These are phyloP conservation scores for Odocoileus virginianus DNA, from an alignment of 2,113 vertebrate genomes.

Conservation along the genomic window DNA sequence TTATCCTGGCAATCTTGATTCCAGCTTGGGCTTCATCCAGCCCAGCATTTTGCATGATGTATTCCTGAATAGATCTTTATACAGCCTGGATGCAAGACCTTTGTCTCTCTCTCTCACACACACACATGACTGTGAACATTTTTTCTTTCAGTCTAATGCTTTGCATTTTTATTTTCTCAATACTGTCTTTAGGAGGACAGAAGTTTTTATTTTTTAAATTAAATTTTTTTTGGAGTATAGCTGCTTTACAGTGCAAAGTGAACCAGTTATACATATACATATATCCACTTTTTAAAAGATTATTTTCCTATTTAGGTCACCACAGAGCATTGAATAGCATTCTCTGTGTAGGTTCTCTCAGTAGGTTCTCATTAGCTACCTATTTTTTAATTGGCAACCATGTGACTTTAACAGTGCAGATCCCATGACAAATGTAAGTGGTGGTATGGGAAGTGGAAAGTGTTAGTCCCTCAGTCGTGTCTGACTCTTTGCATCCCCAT, in stretches of 20 bases:
- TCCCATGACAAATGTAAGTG: too few species aligned
- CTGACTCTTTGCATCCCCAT: too few species aligned
- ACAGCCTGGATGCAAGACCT: background rate
- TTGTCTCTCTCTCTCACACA: background rate
- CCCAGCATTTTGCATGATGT: background rate
- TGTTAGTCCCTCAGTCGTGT: too few species aligned
- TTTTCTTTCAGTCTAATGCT: background rate
- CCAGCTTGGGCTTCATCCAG: background rate
- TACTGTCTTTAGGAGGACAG: background rate
- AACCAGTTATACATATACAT: background rate
- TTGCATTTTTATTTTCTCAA: background rate
- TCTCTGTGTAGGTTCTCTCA: background rate
- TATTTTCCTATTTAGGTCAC: background rate
- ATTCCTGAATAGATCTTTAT: background rate
- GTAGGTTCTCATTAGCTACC: background rate
- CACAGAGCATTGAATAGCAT: background rate
- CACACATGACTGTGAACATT: background rate
- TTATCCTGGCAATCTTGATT: background rate
- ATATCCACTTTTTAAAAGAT: background rate
- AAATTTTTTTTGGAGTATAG: background rate
- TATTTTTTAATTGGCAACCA: background rate
- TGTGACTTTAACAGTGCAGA: too few species aligned
- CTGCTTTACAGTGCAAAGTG: background rate
- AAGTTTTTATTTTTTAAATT: background rate
- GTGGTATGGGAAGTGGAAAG: too few species aligned